phyloP scores from a whole-genome alignment of 2,888 invertebrate species.

The Andrena marginata region DNA sequence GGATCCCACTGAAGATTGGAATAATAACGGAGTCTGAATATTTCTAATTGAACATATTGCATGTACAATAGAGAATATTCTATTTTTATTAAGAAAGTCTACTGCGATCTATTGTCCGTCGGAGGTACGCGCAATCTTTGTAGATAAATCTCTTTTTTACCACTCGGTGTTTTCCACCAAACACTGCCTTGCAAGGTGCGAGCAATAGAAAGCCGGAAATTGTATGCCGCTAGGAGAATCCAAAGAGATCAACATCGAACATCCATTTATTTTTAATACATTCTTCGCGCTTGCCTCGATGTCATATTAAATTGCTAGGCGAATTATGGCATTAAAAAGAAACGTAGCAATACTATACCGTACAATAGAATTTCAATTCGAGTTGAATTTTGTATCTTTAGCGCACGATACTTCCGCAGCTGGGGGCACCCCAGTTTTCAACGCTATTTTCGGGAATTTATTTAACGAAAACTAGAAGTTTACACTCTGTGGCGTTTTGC shows the following conservation, averaged over 20 bases:
- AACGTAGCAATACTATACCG: neutral
- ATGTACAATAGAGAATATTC: neutral
- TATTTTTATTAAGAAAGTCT: neutral
- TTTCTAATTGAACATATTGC: neutral
- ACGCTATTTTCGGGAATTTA: too few relatives aligned
- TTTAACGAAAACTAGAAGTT: too few relatives aligned
- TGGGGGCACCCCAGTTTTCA: too few relatives aligned
- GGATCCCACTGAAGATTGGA: neutral
- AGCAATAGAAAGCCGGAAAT: conserved; percentile 38
- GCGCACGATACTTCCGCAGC: too few relatives aligned
- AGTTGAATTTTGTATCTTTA: conserved; percentile 14
- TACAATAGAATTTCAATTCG: neutral
- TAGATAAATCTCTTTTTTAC: conserved; percentile 57
- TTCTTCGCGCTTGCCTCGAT: neutral
- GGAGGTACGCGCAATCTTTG: conserved; percentile 1
- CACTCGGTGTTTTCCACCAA: conserved; percentile 52
- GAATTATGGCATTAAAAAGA: neutral
- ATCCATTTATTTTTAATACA: conserved; percentile 17
- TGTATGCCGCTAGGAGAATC: conserved; percentile 50
- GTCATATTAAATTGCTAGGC: conserved; percentile 17
- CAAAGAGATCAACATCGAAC: conserved; percentile 50
- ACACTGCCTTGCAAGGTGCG: conserved; percentile 64
- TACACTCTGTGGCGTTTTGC: too few relatives aligned
- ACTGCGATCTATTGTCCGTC: conserved; percentile 30
- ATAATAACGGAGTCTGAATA: neutral